Base-by-base conservation (phyloP, 2,113 vertebrate species). In the Acanthochromis polyacanthus region DNA sequence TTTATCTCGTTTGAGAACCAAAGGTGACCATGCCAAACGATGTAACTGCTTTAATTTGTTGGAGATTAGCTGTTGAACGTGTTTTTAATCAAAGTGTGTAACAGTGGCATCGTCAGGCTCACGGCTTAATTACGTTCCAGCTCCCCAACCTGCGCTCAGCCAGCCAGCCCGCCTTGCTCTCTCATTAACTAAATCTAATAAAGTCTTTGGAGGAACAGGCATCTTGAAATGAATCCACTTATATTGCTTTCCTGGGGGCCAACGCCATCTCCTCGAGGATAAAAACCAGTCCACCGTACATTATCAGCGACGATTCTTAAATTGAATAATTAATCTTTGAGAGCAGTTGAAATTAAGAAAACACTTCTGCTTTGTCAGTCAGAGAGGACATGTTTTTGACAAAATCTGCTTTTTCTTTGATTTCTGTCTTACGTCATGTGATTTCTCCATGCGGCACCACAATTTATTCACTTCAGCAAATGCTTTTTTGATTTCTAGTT, bases 141-240 rank as follows among this genome's bases (percentile, higher is more conserved):
- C 89, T 93, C 91, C 92, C 91, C 80, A 91, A 89, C 91, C 93
- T 93, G 92, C 78, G 78, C 88, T 84, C 76, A 83, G 83, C 74
- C 87, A 78, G 83, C 72, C 84, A 19, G 82, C 74, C 85, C 68
- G 78, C 83, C 89, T 92, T 40, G 82, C 88, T 73, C 88, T 86
- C 92, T 93, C 93, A 93, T 95, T 93, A 92, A 92, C 89, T 89
- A 88, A 92, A 92, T 90, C 87, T 90, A 93, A 92, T 93, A 92
- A 93, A 89, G 89, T 90, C 92, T 92, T 92, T 28, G 88, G 92
- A 92, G 92, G 83, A 87, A 90, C 87, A 88, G 87, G 80, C 89
- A 88, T 91, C 84, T 90, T 88, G 88, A 92, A 92, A 92, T 91
- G 87, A 92, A 92, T 88, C 90, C 88, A 88, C 90, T 92, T 92